Conservation (phyloP, 1,140 invertebrate genomes). For the Drosophila virilis region DNA sequence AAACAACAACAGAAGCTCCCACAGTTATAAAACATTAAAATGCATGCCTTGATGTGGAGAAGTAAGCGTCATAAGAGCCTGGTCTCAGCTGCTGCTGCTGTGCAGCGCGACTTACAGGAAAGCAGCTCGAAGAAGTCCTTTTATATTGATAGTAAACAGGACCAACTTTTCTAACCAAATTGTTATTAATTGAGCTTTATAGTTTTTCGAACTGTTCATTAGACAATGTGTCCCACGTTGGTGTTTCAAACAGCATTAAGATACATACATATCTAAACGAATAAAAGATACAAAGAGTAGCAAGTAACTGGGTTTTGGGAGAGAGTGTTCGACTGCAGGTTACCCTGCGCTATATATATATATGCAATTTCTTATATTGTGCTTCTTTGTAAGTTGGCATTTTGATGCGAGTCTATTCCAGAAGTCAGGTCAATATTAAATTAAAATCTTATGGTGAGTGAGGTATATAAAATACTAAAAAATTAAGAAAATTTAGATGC, state of each 20-base stretch:
- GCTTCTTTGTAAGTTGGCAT: too few species aligned
- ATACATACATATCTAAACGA: not conserved
- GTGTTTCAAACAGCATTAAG: not conserved
- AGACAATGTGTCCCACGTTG: slow-evolving; percentile 34
- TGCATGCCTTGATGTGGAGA: slow-evolving; percentile 43
- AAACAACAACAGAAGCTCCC: slow-evolving; percentile 13
- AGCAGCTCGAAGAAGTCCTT: slow-evolving; percentile 15
- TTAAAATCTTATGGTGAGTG: too few species aligned
- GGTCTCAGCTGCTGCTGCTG: slow-evolving; percentile 38
- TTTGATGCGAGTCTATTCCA: too few species aligned
- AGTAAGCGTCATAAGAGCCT: slow-evolving; percentile 26
- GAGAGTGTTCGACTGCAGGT: not conserved
- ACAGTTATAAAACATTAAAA: slow-evolving; percentile 63
- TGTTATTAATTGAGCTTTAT: slow-evolving; percentile 82
- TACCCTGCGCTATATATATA: not conserved
- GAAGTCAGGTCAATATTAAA: too few species aligned
- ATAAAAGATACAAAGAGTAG: not conserved
- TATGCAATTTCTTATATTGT: too few species aligned
- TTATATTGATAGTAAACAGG: slow-evolving; percentile 51
- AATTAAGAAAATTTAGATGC: too few species aligned
- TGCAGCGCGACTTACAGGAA: slow-evolving; percentile 4
- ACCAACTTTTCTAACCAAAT: slow-evolving; percentile 67
- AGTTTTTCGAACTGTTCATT: slow-evolving; percentile 73
- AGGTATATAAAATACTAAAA: too few species aligned
- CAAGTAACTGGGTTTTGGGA: not conserved